Conservation (phyloP, 2,797 vertebrate genomes). For the Channallabes apus region DNA sequence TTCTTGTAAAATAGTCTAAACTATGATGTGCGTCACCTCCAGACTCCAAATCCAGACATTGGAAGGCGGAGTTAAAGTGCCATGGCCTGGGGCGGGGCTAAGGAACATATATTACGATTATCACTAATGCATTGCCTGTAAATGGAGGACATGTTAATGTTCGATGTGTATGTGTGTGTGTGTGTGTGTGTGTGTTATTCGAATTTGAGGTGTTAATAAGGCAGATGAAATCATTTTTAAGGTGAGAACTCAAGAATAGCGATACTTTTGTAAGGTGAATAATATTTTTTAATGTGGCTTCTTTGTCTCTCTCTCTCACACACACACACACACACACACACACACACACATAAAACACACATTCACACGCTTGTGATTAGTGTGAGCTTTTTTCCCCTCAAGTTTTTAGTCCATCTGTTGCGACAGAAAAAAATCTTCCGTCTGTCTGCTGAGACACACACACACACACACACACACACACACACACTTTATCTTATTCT, state of each 20-base stretch:
- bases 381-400: constrained; percentile 24
- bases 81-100: not conserved
- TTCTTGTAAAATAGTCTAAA: not conserved
- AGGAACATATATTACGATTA: not conserved
- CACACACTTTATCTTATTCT: constrained; percentile 4
- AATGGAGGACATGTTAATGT: not conserved
- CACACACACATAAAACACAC: not conserved
- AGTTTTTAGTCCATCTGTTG: constrained; percentile 24
- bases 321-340: not conserved
- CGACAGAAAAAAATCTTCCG: constrained; percentile 1
- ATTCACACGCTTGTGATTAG: constrained; percentile 12
- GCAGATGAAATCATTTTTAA: constrained; percentile 6
- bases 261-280: constrained; percentile 15
- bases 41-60: not conserved
- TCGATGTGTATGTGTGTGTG: not conserved
- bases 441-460: not conserved
- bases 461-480: constrained; percentile 6
- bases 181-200: constrained; percentile 5
- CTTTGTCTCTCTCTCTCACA: not conserved
- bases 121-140: not conserved
- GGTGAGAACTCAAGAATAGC: constrained; percentile 16
- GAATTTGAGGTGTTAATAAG: constrained; percentile 9
- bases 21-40: not conserved
- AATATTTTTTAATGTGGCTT: not conserved
- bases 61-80: not conserved